These are phyloP conservation scores for Apogon talboti DNA, from an alignment of 2,797 vertebrate species.

Conservation along the genomic window DNA sequence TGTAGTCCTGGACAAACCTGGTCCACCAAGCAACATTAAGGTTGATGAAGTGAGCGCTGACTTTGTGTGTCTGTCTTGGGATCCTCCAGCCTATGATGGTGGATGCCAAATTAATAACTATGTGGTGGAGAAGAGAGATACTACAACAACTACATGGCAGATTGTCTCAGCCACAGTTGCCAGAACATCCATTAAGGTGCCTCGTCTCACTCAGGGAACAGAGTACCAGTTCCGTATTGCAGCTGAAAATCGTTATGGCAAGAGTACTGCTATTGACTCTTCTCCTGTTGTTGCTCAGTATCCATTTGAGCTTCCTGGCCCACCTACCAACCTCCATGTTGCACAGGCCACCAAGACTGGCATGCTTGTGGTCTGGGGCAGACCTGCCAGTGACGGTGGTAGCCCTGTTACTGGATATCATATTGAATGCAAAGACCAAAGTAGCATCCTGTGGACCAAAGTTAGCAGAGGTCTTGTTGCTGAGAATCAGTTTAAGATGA, in stretches of 20 bases:
- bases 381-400: constrained; percentile 93
- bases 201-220: constrained; percentile 89
- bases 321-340: constrained; percentile 90
- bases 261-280: constrained; percentile 89
- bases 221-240: constrained; percentile 98
- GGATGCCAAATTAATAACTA: constrained; percentile 99
- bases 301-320: constrained; percentile 93
- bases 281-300: constrained; percentile 92
- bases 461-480: constrained; percentile 91
- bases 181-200: constrained; percentile 94
- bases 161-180: constrained; percentile 96
- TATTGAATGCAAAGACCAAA: constrained; percentile 94
- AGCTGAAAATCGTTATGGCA: constrained; percentile 98
- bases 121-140: constrained; percentile 97
- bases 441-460: constrained; percentile 96
- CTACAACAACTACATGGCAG: constrained; percentile 93
- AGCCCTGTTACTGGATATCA: constrained; percentile 93
- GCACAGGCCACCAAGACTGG: constrained; percentile 90
- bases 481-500: constrained; percentile 95
- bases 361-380: constrained; percentile 93
- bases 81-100: constrained; percentile 92
- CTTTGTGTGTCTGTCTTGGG: constrained; percentile 93
- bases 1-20: constrained; percentile 94
- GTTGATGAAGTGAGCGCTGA: constrained; percentile 96
- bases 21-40: constrained; percentile 90